These are phyloP conservation scores for Cantharis rustica DNA, from an alignment of 2,888 invertebrate species.

Conservation along the genomic window DNA sequence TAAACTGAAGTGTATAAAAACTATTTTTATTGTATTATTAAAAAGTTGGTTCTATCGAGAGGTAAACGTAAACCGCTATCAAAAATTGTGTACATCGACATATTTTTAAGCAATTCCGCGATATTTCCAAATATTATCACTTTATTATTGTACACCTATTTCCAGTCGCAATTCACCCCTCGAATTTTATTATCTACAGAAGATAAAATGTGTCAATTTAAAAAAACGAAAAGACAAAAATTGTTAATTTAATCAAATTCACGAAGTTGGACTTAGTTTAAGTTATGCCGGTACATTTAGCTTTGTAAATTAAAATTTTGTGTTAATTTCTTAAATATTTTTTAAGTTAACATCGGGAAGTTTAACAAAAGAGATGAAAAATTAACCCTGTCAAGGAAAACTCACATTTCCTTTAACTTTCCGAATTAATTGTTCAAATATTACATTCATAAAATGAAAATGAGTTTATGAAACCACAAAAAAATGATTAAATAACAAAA, in stretches of 20 bases:
- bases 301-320: not conserved
- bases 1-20: no score
- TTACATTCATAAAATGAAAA: not conserved
- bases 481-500: not conserved
- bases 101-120: no score
- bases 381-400: not conserved
- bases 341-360: not conserved
- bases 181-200: no score
- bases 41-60: no score
- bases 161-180: no score
- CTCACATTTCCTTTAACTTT: not conserved
- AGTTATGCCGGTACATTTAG: not conserved
- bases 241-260: not conserved
- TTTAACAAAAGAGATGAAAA: not conserved
- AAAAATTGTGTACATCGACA: no score
- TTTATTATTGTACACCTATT: no score
- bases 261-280: not conserved
- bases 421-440: not conserved
- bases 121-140: no score
- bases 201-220: no score
- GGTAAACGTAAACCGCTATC: no score
- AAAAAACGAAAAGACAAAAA: no score
- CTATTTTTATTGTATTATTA: no score
- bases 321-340: not conserved
- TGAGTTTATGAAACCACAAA: not conserved